phyloP scores from a whole-genome alignment of 2,113 vertebrate species.

The Candoia aspera region DNA sequence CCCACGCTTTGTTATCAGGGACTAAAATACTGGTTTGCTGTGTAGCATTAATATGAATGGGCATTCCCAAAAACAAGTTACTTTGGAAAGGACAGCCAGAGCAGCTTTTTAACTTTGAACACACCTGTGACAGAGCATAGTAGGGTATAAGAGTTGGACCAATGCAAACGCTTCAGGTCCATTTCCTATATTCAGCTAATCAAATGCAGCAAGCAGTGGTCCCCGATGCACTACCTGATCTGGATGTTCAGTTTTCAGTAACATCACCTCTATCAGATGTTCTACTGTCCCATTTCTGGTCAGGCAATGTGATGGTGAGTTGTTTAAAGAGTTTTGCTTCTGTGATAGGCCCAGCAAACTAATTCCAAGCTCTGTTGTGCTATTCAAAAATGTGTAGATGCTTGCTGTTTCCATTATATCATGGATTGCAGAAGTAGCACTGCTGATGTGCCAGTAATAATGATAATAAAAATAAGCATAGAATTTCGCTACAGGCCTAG shows the following conservation, averaged over 20 bases:
- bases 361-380: background rate
- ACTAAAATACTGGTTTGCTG: background rate
- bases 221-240: background rate
- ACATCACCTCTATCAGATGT: background rate
- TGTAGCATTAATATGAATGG: background rate
- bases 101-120: background rate
- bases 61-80: no score
- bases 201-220: background rate
- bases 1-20: background rate
- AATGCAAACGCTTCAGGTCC: background rate
- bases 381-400: constrained; percentile 66
- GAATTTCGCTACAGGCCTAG: constrained; percentile 29
- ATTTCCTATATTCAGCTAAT: background rate
- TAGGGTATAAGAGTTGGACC: background rate
- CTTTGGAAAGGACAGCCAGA: background rate
- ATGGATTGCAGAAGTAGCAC: constrained; percentile 50
- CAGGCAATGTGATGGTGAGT: constrained; percentile 16
- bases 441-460: constrained; percentile 44
- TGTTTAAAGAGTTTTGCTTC: constrained; percentile 45
- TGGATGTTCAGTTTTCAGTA: background rate
- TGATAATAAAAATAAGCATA: background rate
- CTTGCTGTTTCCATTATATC: constrained; percentile 66
- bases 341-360: constrained; percentile 28
- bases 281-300: background rate
- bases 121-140: background rate